A percentile compares a stretch with the other conserved stretches of the same genome.
These are phyloP conservation scores for Lutjanus erythropterus DNA, from an alignment of 2,113 vertebrate genomes.

Conservation along the genomic window DNA sequence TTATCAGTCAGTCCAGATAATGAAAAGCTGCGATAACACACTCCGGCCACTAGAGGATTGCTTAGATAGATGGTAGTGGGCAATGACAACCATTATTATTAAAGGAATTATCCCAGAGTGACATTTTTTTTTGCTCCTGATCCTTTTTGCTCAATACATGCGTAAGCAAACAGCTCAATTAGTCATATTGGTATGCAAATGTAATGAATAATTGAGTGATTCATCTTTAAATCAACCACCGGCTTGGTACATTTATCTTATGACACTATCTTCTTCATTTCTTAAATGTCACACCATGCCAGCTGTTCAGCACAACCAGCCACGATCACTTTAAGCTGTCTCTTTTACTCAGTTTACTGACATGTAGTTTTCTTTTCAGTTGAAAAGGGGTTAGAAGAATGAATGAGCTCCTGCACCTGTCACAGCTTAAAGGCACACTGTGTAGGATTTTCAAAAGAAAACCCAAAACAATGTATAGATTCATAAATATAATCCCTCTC, in stretches of 20 bases:
- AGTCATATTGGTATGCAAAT: constrained; percentile 72
- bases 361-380: background rate
- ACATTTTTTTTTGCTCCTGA: constrained; percentile 46
- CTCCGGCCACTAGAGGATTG: constrained; percentile 86
- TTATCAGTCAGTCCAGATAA: constrained; percentile 82
- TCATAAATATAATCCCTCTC: too few relatives aligned
- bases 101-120: constrained; percentile 69
- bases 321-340: constrained; percentile 1
- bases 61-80: constrained; percentile 60
- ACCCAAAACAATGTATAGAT: too few relatives aligned
- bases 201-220: constrained; percentile 63
- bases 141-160: constrained; percentile 48
- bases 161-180: constrained; percentile 62
- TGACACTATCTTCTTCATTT: constrained; percentile 60
- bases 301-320: constrained; percentile 54
- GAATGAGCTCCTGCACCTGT: constrained; percentile 4
- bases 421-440: too few relatives aligned
- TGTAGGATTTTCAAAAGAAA: too few relatives aligned
- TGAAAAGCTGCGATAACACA: constrained; percentile 78
- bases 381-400: background rate
- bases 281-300: constrained; percentile 72
- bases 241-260: constrained; percentile 61
- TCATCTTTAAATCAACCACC: constrained; percentile 64
- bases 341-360: constrained; percentile 6
- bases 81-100: constrained; percentile 66